Percentiles rank a stretch among this genome's conserved stretches.
phyloP scores from a whole-genome alignment of 2,797 vertebrate species.

The Phalloptychus januarius region DNA sequence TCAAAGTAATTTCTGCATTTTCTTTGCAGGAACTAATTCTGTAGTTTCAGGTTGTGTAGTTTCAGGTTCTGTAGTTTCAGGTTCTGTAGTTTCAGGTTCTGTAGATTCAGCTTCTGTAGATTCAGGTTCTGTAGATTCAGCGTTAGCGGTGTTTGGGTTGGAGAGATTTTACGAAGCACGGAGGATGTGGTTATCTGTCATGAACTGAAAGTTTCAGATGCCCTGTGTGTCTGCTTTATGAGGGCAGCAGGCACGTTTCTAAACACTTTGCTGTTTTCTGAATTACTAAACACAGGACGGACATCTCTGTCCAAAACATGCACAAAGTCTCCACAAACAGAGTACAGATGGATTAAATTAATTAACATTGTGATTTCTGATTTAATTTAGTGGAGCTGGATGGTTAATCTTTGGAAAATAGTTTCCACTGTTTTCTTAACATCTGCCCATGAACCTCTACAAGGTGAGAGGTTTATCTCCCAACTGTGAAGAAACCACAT shows the following conservation, averaged over 20 bases:
- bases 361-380: not conserved
- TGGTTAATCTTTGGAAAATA: conserved; percentile 5
- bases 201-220: conserved; percentile 11
- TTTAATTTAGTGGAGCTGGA: not conserved
- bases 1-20: not conserved
- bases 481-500: not conserved
- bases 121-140: not conserved
- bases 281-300: not conserved
- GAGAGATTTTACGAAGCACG: conserved; percentile 26
- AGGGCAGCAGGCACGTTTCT: not conserved
- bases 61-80: not conserved
- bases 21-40: not conserved
- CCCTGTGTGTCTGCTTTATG: too few species aligned
- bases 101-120: too few species aligned
- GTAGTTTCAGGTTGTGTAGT: too few species aligned
- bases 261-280: not conserved
- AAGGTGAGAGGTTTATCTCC: conserved; percentile 16
- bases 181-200: not conserved
- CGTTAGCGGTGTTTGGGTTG: not conserved
- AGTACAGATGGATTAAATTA: not conserved
- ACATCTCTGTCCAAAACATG: not conserved
- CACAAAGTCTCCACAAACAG: not conserved
- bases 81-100: not conserved
- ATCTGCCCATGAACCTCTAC: not conserved
- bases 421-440: conserved; percentile 13